phyloP scores from a whole-genome alignment of 2,797 vertebrate genomes.

The Smutsia gigantea region DNA sequence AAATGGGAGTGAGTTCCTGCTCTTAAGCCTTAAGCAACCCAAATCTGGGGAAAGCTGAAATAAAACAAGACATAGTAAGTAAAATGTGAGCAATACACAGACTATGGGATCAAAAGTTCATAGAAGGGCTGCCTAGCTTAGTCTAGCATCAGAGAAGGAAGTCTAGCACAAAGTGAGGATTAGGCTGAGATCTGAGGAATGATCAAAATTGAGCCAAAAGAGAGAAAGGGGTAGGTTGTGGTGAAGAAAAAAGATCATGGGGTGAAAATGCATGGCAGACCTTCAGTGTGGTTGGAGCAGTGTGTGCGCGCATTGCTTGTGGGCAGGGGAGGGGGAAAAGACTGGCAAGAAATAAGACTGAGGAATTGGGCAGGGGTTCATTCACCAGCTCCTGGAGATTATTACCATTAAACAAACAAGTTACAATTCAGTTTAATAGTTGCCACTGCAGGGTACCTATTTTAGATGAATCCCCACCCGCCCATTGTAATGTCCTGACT shows the following conservation, averaged over 20 bases:
- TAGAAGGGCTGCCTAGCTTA: neutral
- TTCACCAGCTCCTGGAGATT: neutral
- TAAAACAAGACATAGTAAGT: neutral
- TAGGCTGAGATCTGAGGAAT: neutral
- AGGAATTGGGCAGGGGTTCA: neutral
- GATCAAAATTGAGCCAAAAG: neutral
- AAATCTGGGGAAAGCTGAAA: neutral
- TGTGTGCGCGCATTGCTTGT: accelerated
- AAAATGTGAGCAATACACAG: neutral
- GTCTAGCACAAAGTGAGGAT: neutral
- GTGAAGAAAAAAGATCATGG: neutral
- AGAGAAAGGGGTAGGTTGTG: neutral
- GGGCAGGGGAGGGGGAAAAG: neutral
- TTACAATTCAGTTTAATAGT: neutral
- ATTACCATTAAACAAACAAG: neutral
- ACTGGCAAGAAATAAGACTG: neutral
- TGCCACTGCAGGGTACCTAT: neutral
- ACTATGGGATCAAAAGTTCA: neutral
- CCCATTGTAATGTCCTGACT: neutral
- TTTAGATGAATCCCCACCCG: neutral
- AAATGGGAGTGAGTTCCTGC: neutral
- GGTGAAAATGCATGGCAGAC: neutral
- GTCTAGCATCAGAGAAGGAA: neutral
- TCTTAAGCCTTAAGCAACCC: neutral
- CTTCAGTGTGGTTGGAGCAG: neutral